A percentile compares a stretch with the other conserved stretches of the same genome.
Conservation (phyloP, 2,888 invertebrate genomes). For the Mythimna vitellina region DNA sequence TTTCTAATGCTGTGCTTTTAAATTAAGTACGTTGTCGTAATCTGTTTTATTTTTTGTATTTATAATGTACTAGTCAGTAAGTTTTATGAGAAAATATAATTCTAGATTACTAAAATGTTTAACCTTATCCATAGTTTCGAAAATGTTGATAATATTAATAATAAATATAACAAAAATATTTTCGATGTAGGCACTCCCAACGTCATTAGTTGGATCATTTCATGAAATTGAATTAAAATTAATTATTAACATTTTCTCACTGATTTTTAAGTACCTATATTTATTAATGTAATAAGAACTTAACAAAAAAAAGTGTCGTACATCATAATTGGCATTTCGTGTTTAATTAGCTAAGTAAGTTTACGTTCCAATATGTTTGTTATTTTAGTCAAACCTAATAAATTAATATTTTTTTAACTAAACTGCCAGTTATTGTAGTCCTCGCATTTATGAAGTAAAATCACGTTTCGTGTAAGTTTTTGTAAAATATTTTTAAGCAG, state of each 20-base stretch:
- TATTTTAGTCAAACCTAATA: constrained; percentile 69
- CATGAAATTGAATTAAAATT: constrained; percentile 30
- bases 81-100: constrained; percentile 70
- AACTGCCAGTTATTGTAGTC: constrained; percentile 85
- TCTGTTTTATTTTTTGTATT: constrained; percentile 72
- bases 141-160: constrained; percentile 55
- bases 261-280: constrained; percentile 70
- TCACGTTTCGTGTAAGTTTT: constrained; percentile 67
- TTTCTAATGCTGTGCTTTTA: constrained; percentile 67
- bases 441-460: constrained; percentile 83
- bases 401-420: constrained; percentile 70
- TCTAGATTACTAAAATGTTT: constrained; percentile 61
- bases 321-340: constrained; percentile 87
- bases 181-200: constrained; percentile 54
- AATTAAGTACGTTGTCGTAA: constrained; percentile 61
- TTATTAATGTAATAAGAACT: constrained; percentile 70
- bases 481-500: constrained; percentile 67
- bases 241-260: constrained; percentile 70
- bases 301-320: constrained; percentile 79
- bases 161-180: constrained; percentile 33
- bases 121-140: constrained; percentile 59
- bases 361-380: constrained; percentile 79
- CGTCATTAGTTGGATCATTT: constrained; percentile 23
- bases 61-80: constrained; percentile 87
- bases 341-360: constrained; percentile 74